These are phyloP conservation scores for Pterophyllum scalare DNA, from an alignment of 2,113 vertebrate species.

Conservation along the genomic window DNA sequence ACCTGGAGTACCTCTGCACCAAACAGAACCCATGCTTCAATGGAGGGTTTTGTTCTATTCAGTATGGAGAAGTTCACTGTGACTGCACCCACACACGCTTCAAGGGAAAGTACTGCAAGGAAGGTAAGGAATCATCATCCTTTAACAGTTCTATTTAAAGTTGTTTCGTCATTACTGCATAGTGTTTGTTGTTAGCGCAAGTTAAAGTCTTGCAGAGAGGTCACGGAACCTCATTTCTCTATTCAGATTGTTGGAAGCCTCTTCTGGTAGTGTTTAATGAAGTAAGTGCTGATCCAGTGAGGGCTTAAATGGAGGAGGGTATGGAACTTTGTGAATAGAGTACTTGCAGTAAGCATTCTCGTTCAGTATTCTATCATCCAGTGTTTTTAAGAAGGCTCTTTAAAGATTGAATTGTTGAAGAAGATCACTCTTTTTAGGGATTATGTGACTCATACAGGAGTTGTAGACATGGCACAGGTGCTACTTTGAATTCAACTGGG, in stretches of 20 bases:
- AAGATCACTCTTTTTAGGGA: background rate
- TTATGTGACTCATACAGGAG: constrained; percentile 31
- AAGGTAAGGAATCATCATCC: constrained; percentile 85
- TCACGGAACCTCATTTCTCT: constrained; percentile 7
- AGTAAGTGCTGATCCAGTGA: background rate
- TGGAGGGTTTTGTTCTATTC: constrained; percentile 91
- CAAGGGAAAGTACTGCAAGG: constrained; percentile 92
- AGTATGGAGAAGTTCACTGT: constrained; percentile 89
- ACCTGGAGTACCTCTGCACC: constrained; percentile 88
- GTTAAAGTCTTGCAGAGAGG: constrained; percentile 1
- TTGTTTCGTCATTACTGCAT: background rate
- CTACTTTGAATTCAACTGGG: constrained; percentile 12
- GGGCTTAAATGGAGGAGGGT: background rate
- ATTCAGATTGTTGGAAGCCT: background rate
- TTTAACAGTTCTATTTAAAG: background rate
- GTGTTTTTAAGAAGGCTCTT: background rate
- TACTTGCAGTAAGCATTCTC: background rate
- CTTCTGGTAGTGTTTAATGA: background rate
- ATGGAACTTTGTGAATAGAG: background rate
- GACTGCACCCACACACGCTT: constrained; percentile 92
- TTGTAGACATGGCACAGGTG: constrained; percentile 37
- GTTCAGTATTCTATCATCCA: background rate
- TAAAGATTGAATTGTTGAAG: constrained; percentile 4
- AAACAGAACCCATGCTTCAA: constrained; percentile 93
- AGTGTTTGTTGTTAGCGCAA: background rate